Percentiles rank a stretch among this genome's conserved stretches.
Conservation (phyloP, 2,113 vertebrate genomes). For the Phasianus colchicus region DNA sequence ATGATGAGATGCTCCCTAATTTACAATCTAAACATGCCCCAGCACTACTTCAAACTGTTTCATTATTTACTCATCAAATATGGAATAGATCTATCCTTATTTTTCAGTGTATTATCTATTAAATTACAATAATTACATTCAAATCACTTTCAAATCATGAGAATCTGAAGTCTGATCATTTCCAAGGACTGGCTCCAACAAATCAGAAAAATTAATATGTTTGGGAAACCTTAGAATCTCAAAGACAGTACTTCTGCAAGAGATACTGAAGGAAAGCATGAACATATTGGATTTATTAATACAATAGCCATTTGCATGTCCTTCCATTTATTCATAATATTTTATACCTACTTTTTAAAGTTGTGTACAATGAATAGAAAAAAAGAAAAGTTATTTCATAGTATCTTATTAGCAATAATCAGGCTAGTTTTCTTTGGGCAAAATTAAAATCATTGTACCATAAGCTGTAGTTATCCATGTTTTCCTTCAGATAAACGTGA, state of each 20-base stretch:
- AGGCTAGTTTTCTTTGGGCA: neutral
- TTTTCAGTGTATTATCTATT: constrained; percentile 18
- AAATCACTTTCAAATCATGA: constrained; percentile 33
- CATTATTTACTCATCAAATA: neutral
- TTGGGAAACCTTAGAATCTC: constrained; percentile 6
- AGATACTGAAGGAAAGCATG: neutral
- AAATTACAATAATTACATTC: neutral
- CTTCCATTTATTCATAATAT: neutral
- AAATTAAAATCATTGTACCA: neutral
- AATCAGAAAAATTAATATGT: constrained; percentile 27
- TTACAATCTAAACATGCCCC: too few relatives aligned
- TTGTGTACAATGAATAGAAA: neutral
- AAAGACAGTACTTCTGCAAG: neutral
- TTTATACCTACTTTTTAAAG: neutral
- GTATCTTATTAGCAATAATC: neutral
- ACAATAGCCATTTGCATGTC: neutral
- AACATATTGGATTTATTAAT: neutral
- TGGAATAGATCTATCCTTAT: constrained; percentile 16
- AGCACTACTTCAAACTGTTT: too few relatives aligned
- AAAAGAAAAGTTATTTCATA: neutral
- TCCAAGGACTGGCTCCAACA: neutral
- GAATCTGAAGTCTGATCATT: constrained; percentile 42
- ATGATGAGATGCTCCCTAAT: too few relatives aligned
- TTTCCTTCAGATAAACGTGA: neutral
- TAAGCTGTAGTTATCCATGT: neutral